phyloP scores from a whole-genome alignment of 1,140 invertebrate species.

The Micrasema minimum region DNA sequence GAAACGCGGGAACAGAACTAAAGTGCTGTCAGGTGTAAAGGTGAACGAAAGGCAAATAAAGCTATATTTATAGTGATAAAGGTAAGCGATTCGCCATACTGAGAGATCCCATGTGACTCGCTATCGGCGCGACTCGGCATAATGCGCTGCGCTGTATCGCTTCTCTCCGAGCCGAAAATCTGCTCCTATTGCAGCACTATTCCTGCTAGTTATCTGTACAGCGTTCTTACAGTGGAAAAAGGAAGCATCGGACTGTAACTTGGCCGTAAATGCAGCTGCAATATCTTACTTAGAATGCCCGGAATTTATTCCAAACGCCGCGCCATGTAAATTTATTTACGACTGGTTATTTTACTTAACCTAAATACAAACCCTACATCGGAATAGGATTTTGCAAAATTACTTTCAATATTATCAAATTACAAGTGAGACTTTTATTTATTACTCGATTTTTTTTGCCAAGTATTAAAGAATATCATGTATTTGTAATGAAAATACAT shows the following conservation, averaged over 20 bases:
- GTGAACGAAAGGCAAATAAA: conserved; percentile 34
- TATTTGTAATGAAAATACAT: too few species aligned
- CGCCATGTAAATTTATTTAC: too few species aligned
- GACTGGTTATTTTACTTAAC: too few species aligned
- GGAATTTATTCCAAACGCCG: too few species aligned
- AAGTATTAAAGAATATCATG: too few species aligned
- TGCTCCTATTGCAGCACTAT: background rate
- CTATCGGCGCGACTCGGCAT: conserved; percentile 1
- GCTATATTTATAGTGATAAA: conserved; percentile 35
- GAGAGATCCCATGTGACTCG: conserved; percentile 16
- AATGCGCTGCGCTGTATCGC: background rate
- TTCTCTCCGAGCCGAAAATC: background rate
- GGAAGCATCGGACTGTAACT: background rate
- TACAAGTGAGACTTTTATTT: too few species aligned
- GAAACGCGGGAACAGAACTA: background rate
- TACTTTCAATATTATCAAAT: too few species aligned
- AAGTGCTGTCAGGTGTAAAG: conserved; percentile 23
- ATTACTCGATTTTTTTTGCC: too few species aligned
- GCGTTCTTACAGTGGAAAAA: too few species aligned
- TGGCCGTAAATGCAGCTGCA: conserved; percentile 4
- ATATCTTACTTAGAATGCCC: background rate
- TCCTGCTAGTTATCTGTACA: conserved; percentile 2
- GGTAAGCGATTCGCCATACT: conserved; percentile 19
- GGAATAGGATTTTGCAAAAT: too few species aligned
- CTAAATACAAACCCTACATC: too few species aligned